A percentile compares a stretch with the other conserved stretches of the same genome.
phyloP scores from a whole-genome alignment of 2,113 vertebrate species.

The Picathartes gymnocephalus region DNA sequence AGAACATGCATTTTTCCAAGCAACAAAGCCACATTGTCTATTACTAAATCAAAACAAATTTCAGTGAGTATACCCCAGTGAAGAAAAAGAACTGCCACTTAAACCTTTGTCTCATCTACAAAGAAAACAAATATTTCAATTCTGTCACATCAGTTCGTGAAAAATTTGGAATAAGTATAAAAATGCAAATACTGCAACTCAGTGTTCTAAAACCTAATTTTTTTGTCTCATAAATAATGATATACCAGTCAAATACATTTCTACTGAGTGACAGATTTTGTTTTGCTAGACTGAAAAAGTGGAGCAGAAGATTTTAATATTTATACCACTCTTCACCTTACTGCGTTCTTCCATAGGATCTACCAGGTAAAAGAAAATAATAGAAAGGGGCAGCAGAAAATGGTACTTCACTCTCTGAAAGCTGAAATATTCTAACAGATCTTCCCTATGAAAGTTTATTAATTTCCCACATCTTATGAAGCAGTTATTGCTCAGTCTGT shows the following conservation, averaged over 20 bases:
- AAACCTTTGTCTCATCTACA: not conserved
- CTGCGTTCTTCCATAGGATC: not conserved
- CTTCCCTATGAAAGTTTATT: not conserved
- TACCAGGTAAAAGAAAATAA: not conserved
- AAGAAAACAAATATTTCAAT: not conserved
- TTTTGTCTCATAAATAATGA: not conserved
- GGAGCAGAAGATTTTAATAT: not conserved
- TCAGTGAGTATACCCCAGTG: not conserved
- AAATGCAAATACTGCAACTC: not conserved
- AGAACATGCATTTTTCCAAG: not conserved
- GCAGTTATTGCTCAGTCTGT: not conserved
- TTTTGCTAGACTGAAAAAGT: not conserved
- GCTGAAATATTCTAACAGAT: not conserved
- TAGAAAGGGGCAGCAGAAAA: not conserved
- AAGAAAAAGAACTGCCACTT: not conserved
- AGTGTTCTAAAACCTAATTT: not conserved
- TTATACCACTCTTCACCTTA: not conserved
- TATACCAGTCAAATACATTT: not conserved
- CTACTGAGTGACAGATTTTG: not conserved
- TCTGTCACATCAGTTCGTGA: not conserved
- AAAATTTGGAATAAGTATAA: not conserved
- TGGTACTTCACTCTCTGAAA: not conserved
- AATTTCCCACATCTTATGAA: not conserved
- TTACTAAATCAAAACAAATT: not conserved
- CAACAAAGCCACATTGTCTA: not conserved